Evolutionary conservation across 2,888 invertebrate species (phyloP), one percentile per base, ranked within the genome.

Genomic region (Nomada ferruginata): DNA sequence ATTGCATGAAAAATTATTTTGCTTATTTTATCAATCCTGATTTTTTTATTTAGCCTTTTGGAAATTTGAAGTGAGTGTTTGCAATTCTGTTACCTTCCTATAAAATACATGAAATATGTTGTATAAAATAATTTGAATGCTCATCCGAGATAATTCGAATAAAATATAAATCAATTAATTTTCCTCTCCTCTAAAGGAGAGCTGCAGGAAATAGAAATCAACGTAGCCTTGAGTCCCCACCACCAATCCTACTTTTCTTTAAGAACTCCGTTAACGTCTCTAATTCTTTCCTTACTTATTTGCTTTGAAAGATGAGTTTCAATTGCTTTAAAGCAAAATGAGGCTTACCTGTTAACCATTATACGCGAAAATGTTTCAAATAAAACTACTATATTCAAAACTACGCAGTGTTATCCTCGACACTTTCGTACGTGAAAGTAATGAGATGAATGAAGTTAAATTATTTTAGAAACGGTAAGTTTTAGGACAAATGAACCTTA

Each of bases 221-320:
- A 59, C 74, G 64, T 77, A 85, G 71, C 89, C 84, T 86, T 88
- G 84, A 82, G 79, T 70, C 77, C 75, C 76, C 79, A 80, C 77
- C 55, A 73, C 73, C 64, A 69, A 84, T 83, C 64, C 57, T 76
- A 78, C 73, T 76, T 82, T 81, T 63, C 66, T 83, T 74, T 78
- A 70, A 55, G 66, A 55, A 73, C 63, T 76, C 71, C 79, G 44
- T 65, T 53, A 69, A 86, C 78, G 68, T 60, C 69, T 73, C 50
- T 76, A 60, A 18, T 15, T 60, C 52, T 69, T 60, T 57, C 20
- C 29, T 69, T 15, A 18, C 29, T 61, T 26, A 70, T 75, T 75
- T 60, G 26, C 9, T 63, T 10, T 65, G 13, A 42, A 50, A 52
- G 23, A 59, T 42, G n/a, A n/a, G n/a, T 10, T 9, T 53, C 4